Evolutionary conservation across 1,140 invertebrate genomes (phyloP).

Genomic region (Ceratitis capitata): DNA sequence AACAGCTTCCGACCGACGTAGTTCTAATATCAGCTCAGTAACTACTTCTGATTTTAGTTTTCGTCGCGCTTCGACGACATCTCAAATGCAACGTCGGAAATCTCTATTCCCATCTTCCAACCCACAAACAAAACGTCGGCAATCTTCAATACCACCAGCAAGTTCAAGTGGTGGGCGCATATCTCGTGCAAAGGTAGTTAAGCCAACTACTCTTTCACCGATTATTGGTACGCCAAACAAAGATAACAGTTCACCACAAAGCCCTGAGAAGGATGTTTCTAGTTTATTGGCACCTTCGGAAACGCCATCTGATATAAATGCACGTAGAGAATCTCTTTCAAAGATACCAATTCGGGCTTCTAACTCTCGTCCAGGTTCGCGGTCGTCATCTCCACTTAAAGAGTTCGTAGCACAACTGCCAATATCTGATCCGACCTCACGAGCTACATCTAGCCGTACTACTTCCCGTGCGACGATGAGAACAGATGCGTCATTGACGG

Average conservation of each 20-base stretch:
- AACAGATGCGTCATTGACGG: slow-evolving; percentile 40
- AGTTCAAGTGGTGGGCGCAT: background rate
- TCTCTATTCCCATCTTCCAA: slow-evolving; percentile 16
- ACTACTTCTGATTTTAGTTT: slow-evolving; percentile 63
- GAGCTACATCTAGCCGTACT: slow-evolving; percentile 51
- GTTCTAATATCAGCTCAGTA: slow-evolving; percentile 60
- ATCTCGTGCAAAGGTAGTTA: slow-evolving; percentile 50
- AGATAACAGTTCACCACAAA: slow-evolving; percentile 56
- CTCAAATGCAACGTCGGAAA: slow-evolving; percentile 32
- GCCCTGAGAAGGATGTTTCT: slow-evolving; percentile 47
- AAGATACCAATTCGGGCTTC: slow-evolving; percentile 53
- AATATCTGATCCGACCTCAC: slow-evolving; percentile 47
- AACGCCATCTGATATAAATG: slow-evolving; percentile 51
- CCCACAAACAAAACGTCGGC: background rate
- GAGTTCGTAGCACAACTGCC: slow-evolving; percentile 45
- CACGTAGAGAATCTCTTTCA: slow-evolving; percentile 55
- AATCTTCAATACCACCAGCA: background rate
- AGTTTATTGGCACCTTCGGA: slow-evolving; percentile 1
- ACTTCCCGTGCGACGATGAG: slow-evolving; percentile 49
- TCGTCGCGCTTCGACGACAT: slow-evolving; percentile 49
- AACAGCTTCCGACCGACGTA: slow-evolving; percentile 59
- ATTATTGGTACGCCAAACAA: slow-evolving; percentile 64
- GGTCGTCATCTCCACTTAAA: slow-evolving; percentile 52
- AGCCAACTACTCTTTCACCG: slow-evolving; percentile 60
- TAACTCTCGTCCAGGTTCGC: slow-evolving; percentile 45